These are phyloP conservation scores for Parascotia fuliginaria DNA, from an alignment of 2,888 invertebrate genomes.

Conservation along the genomic window DNA sequence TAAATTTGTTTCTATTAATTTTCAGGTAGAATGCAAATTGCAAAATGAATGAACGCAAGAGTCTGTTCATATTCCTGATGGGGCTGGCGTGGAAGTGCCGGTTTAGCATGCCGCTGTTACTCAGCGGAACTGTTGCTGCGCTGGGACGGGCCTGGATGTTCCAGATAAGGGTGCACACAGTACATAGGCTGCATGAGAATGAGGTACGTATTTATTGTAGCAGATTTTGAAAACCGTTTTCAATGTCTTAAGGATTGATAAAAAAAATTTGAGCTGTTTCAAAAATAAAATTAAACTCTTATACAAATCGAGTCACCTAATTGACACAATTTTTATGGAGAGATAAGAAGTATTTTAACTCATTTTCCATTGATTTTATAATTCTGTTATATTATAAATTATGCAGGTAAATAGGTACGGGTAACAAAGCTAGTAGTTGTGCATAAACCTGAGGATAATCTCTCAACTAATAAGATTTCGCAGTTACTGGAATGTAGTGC, in stretches of 20 bases:
- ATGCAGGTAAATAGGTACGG: too few relatives aligned
- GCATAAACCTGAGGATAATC: too few relatives aligned
- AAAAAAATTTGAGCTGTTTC: too few relatives aligned
- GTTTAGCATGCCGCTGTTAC: constrained; percentile 79
- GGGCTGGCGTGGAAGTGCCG: constrained; percentile 80
- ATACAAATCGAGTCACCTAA: too few relatives aligned
- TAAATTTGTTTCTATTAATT: too few relatives aligned
- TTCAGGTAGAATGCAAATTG: constrained; percentile 29
- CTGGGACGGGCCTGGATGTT: constrained; percentile 83
- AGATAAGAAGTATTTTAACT: too few relatives aligned
- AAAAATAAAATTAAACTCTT: too few relatives aligned
- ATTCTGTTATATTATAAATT: too few relatives aligned
- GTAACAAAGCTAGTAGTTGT: too few relatives aligned
- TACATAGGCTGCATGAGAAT: constrained; percentile 68
- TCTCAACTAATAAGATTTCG: background rate
- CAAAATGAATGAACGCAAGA: constrained; percentile 65
- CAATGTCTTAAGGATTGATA: background rate
- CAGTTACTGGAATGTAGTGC: background rate
- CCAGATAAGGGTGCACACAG: constrained; percentile 78
- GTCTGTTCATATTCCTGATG: constrained; percentile 82
- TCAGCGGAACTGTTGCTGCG: constrained; percentile 76
- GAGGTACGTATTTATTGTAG: constrained; percentile 56
- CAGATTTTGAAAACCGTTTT: background rate
- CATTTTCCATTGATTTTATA: too few relatives aligned
- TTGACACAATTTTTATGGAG: too few relatives aligned